Evolutionary conservation across 1,140 invertebrate genomes (phyloP).

Genomic region (Drosophila burlai): DNA sequence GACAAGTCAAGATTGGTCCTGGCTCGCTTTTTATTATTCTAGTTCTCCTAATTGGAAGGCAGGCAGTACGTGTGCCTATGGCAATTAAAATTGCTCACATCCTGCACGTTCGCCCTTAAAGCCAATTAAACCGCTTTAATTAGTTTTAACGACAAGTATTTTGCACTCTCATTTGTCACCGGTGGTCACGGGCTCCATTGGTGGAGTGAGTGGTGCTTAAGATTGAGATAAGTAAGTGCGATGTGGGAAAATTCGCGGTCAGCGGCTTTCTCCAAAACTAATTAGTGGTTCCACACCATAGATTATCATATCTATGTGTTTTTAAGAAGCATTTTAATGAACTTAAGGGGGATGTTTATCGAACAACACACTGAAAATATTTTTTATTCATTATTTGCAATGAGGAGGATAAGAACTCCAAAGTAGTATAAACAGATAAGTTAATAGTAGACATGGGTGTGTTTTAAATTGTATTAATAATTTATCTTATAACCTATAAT

Average conservation of each 20-base stretch:
- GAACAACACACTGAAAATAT: neutral
- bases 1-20: constrained; percentile 14
- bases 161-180: constrained; percentile 51
- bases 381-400: neutral
- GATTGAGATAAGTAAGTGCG: constrained; percentile 15
- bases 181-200: constrained; percentile 14
- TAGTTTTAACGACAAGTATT: constrained; percentile 63
- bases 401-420: neutral
- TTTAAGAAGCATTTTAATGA: neutral
- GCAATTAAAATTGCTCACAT: constrained; percentile 52
- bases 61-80: constrained; percentile 36
- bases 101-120: constrained; percentile 56
- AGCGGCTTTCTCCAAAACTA: constrained; percentile 2
- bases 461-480: too few species aligned
- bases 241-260: constrained; percentile 2
- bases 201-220: constrained; percentile 13
- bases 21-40: constrained; percentile 35
- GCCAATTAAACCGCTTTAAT: constrained; percentile 63
- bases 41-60: constrained; percentile 44
- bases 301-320: neutral
- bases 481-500: too few species aligned
- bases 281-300: neutral
- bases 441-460: too few species aligned
- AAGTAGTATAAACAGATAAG: neutral
- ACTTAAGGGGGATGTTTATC: neutral